Percentiles rank a stretch among this genome's conserved stretches.
Evolutionary conservation across 2,113 vertebrate species (phyloP).

Genomic region (Ciconia boyciana): DNA sequence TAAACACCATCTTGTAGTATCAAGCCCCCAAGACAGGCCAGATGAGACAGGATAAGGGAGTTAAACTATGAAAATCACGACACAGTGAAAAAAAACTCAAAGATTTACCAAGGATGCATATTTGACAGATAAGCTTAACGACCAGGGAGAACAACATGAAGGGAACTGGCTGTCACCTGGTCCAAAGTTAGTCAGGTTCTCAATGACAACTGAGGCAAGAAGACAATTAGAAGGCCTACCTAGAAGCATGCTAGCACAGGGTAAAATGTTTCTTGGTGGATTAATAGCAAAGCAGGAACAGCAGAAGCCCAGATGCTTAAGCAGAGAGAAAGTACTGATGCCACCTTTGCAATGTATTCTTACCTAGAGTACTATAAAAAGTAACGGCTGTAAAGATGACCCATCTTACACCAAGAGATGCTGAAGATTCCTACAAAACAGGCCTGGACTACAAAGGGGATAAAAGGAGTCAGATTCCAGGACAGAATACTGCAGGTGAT

Average conservation of each 20-base stretch:
- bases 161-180: neutral
- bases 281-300: slow-evolving; percentile 70
- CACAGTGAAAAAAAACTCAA: slow-evolving; percentile 58
- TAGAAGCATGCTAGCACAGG: slow-evolving; percentile 60
- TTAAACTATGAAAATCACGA: slow-evolving; percentile 55
- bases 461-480: slow-evolving; percentile 36
- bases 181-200: slow-evolving; percentile 61
- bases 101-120: slow-evolving; percentile 34
- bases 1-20: slow-evolving; percentile 71
- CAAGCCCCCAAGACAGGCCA: slow-evolving; percentile 71
- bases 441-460: slow-evolving; percentile 33
- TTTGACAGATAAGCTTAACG: slow-evolving; percentile 36
- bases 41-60: slow-evolving; percentile 67
- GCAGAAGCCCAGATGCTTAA: slow-evolving; percentile 62
- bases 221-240: slow-evolving; percentile 61
- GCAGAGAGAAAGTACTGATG: slow-evolving; percentile 39
- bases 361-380: slow-evolving; percentile 1
- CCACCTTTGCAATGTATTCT: slow-evolving; percentile 21
- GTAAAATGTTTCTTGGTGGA: slow-evolving; percentile 38
- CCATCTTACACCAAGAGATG: slow-evolving; percentile 57
- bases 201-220: slow-evolving; percentile 43
- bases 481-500: slow-evolving; percentile 55
- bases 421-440: slow-evolving; percentile 49
- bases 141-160: slow-evolving; percentile 9
- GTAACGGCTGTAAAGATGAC: slow-evolving; percentile 35